Evolutionary conservation across 2,113 vertebrate genomes (phyloP), one percentile per base, ranked within the genome.

Genomic region (Prietella phreatophila): DNA sequence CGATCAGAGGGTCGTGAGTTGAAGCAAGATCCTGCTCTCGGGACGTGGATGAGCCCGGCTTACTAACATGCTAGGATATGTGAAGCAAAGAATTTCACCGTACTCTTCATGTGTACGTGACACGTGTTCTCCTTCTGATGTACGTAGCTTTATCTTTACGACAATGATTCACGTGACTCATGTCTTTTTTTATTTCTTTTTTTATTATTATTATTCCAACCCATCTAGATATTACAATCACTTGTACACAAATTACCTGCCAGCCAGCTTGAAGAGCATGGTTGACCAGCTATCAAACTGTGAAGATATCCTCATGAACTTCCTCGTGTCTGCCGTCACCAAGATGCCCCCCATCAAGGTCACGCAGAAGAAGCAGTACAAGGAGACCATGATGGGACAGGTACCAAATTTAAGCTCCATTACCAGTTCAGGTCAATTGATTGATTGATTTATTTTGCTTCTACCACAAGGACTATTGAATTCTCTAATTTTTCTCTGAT

Each of bases 321-420:
- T 99, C 93, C 95, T 99, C 91, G 98, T 99, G 94, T 99, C 98
- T 2, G 96, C 97, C 0, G 98, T 99, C 92, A 97, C 97, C 89
- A 99, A 98, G 94, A 95, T 99, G 94, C 98, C 98, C 90, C 98
- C 98, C 90, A 97, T 99, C 94, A 99, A 99, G 95, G 97, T 99
- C 93, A 99, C 98, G 25, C 98, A 99, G 94, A 99, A 99, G 93
- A 99, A 99, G 92, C 98, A 99, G 93, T 99, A 99, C 93, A 99
- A 99, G 91, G 98, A 99, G 94, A 98, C 98, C 78, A 99, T 99
- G 98, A 99, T 99, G 98, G 97, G 96, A 93, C 98, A 99, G 98
- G 98, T 99, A 90, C 91, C 39, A 53, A 1, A 36, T 36, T 67
- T 76, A 2, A 63, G 69, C 20, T 80, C 17, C 39, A 13, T 42